Evolutionary conservation across 2,113 vertebrate species (phyloP).

Genomic region (Aptenodytes forsteri): DNA sequence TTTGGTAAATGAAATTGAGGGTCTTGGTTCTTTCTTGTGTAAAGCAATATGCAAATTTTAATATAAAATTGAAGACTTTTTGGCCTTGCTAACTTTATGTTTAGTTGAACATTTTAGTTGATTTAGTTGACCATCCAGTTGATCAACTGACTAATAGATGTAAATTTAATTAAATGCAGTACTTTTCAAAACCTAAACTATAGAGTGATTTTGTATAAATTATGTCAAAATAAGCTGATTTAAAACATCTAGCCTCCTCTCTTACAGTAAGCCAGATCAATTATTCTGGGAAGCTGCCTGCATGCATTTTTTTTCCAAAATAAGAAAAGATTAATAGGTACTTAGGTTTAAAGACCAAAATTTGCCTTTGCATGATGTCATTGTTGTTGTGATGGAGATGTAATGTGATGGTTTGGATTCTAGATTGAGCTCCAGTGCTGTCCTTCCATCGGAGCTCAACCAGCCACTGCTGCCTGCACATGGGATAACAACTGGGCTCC

Average conservation of each 20-base stretch:
- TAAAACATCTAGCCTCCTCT: constrained; percentile 1
- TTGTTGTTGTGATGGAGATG: neutral
- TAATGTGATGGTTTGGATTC: neutral
- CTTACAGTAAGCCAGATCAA: constrained; percentile 19
- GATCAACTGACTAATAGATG: constrained; percentile 25
- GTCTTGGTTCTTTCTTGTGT: neutral
- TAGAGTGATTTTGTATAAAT: neutral
- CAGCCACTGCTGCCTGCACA: neutral
- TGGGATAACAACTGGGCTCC: neutral
- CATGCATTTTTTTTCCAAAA: neutral
- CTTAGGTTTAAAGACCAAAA: constrained; percentile 8
- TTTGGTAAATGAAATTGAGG: neutral
- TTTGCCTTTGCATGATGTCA: neutral
- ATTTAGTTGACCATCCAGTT: constrained; percentile 44
- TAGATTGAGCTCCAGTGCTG: neutral
- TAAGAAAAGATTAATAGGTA: constrained; percentile 24
- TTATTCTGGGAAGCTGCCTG: constrained; percentile 42
- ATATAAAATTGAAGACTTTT: constrained; percentile 3
- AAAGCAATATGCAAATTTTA: constrained; percentile 40
- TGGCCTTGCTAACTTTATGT: neutral
- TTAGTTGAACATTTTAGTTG: constrained; percentile 13
- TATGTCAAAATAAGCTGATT: constrained; percentile 46
- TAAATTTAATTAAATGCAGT: constrained; percentile 40
- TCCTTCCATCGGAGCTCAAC: neutral
- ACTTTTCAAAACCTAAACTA: neutral